Conservation (phyloP, 2,113 vertebrate species). For the Brachyhypopomus gauderio region DNA sequence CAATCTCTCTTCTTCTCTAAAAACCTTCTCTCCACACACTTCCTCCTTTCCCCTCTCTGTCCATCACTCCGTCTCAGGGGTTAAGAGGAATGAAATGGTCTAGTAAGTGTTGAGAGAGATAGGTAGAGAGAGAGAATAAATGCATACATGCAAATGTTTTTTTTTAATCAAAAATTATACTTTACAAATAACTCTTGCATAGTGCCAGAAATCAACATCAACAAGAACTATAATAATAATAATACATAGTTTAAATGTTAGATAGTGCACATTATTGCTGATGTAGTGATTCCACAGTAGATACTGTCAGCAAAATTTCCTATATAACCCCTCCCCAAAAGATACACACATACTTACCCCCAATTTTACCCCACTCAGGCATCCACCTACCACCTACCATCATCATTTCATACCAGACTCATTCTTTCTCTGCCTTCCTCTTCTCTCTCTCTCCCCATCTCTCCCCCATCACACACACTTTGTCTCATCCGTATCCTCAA, state of each 20-base stretch:
- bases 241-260: too few relatives aligned
- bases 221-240: too few relatives aligned
- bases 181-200: constrained; percentile 1
- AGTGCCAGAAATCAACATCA: constrained; percentile 27
- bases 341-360: too few relatives aligned
- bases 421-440: too few relatives aligned
- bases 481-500: background rate
- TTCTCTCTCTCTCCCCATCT: too few relatives aligned
- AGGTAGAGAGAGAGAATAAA: constrained; percentile 17
- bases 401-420: too few relatives aligned
- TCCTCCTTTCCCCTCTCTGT: background rate
- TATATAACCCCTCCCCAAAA: too few relatives aligned
- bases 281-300: too few relatives aligned
- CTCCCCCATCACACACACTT: background rate
- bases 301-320: too few relatives aligned
- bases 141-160: constrained; percentile 8
- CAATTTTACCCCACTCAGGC: too few relatives aligned
- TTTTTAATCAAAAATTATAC: constrained; percentile 20
- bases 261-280: too few relatives aligned
- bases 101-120: constrained; percentile 13
- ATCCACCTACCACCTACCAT: too few relatives aligned
- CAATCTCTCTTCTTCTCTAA: constrained; percentile 20
- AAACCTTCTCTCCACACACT: constrained; percentile 39
- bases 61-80: background rate
- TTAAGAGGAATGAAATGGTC: constrained; percentile 46